Base-by-base conservation (phyloP, 2,113 vertebrate species). In the Bufo gargarizans region DNA sequence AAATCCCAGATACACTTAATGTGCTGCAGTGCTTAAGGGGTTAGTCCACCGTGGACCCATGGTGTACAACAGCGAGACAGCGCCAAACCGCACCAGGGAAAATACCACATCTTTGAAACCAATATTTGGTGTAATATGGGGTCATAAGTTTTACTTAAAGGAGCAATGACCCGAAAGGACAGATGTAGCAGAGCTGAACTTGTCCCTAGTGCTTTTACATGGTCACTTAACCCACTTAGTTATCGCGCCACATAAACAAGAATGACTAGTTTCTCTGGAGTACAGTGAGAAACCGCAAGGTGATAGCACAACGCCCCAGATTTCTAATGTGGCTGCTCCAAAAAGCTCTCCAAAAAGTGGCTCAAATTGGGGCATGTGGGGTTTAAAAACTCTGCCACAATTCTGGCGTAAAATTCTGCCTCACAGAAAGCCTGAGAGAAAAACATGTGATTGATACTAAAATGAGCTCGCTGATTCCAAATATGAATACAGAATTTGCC, bases 1-100 rank as follows among this genome's bases (percentile, higher is more conserved):
- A 88, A 88, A 88, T 88, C 86, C 81, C 86, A 83, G 86, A 88
- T 83, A 61, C 80, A 82, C 80, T 77, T 88, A 82, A 82, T 88
- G 80, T 88, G 80, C 78, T 47, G 49, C 72, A 84, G 71, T 56
- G 72, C 76, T 84, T 69, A 88, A 61, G 59, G 87, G 61, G 81
- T 84, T 76, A 67, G 71, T 82, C 80, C 71, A 9, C 55, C 16
- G 56, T 59, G 53, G 59, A 55, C 69, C 85, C 63, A 53, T 20
- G 67, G 76, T 67, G 19, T 87, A 72, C 33, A n/a, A 45, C 0
- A 14, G 45, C 20, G 81, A 83, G 81, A 22, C 78, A 17, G 55
- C 56, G 55, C 78, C 55, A 59, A 58, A 45, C 78, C 55, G 78
- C 78, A 81, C 58, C n/a, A n/a, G 55, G 77, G 50, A 78, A 33